Evolutionary conservation across 2,113 vertebrate genomes (phyloP).

Genomic region (Rhynchomys soricoides): DNA sequence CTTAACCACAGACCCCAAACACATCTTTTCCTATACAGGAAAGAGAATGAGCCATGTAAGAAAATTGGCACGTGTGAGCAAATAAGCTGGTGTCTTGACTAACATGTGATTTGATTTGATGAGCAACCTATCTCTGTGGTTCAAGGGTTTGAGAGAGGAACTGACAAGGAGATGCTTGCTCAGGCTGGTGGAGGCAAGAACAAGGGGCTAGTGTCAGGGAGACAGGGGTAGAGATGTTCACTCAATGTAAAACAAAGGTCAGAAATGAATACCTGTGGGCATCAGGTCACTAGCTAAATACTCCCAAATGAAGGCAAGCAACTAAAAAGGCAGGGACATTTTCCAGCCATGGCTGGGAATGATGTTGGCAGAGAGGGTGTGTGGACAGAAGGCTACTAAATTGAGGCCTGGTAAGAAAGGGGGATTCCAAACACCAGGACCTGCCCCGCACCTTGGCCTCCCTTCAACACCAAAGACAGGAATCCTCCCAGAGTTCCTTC

Average conservation of each 20-base stretch:
- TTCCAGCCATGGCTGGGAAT: neutral
- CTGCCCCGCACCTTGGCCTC: neutral
- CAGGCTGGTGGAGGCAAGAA: neutral
- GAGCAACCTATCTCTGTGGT: neutral
- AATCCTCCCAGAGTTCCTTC: neutral
- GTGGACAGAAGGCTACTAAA: neutral
- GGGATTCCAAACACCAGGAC: neutral
- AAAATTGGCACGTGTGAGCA: no score
- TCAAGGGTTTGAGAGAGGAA: neutral
- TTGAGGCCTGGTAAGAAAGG: neutral
- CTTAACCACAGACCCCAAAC: neutral
- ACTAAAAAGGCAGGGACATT: neutral
- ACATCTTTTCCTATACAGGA: rapidly evolving
- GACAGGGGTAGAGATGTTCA: neutral
- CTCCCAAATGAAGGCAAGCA: neutral
- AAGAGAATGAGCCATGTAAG: neutral
- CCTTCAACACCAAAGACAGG: neutral
- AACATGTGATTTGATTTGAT: neutral
- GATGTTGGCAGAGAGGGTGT: neutral
- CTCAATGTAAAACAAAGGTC: neutral
- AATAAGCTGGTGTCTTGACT: no score
- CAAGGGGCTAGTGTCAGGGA: neutral
- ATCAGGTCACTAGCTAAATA: neutral
- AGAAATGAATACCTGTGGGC: neutral
- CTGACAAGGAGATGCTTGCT: neutral